Conservation (phyloP, 2,113 vertebrate genomes). For the Catharus minimus region DNA sequence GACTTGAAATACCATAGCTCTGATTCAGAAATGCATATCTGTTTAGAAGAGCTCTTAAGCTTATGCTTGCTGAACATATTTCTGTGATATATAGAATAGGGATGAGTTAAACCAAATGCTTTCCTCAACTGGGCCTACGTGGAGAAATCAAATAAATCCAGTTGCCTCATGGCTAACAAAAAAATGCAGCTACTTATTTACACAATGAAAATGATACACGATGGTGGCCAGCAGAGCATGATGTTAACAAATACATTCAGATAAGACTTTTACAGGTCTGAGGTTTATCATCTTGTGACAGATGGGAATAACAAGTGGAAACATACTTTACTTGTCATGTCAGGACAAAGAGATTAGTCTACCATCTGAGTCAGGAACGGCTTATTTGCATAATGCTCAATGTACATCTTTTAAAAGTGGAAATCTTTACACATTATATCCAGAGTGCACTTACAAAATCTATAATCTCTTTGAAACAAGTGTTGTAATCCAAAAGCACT, state of each 20-base stretch:
- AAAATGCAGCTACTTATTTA: constrained; percentile 19
- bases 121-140: not conserved
- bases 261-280: not conserved
- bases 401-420: not conserved
- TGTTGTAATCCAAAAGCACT: not conserved
- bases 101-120: not conserved
- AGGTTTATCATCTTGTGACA: constrained; percentile 45
- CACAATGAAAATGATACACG: not conserved
- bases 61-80: not conserved
- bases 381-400: constrained; percentile 12
- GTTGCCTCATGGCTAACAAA: not conserved
- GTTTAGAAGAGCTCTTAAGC: not conserved
- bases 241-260: not conserved
- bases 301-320: constrained; percentile 29
- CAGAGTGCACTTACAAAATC: not conserved
- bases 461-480: not conserved
- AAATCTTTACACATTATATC: not conserved
- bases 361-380: not conserved
- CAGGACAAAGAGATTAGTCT: constrained; percentile 44
- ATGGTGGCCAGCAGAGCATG: not conserved
- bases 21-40: not conserved
- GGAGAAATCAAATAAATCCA: not conserved
- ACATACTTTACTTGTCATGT: not conserved
- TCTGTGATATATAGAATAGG: not conserved
- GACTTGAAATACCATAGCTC: not conserved